Evolutionary conservation across 2,113 vertebrate species (phyloP), one percentile per base, ranked within the genome.

Genomic region (Suricata suricatta): DNA sequence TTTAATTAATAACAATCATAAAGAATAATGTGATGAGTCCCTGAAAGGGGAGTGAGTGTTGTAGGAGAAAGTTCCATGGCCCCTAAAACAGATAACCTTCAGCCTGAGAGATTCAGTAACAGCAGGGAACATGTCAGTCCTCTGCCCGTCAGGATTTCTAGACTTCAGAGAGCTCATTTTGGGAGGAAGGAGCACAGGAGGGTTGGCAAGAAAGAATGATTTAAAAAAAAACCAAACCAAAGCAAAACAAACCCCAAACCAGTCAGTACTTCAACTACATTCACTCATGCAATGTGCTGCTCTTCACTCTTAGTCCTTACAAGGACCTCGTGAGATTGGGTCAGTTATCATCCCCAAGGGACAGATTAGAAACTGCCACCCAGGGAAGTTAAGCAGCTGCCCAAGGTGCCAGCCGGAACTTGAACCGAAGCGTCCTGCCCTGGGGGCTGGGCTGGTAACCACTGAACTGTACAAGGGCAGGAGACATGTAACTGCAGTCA

Each of bases 401-500:
- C 64, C 19, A 44, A 47, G 33, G 15, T 31, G 74, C 17, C 76
- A 66, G 23, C 74, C 41, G n/a, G 77, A 66, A n/a, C 60, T 17
- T 60, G 52, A n/a, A 33, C 27, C 7, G n/a, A 71, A n/a, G 19
- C 50, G 6, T 69, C 33, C 25, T 7, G 15, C 63, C 29, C 23
- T 25, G 64, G 84, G 23, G 3, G 35, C 35, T 38, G 50, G 29
- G 63, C 68, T 33, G 69, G 69, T 12, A 10, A 69, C 31, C 14
- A 4, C 12, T 0, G 3, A 4, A 13, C 7, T 33, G 1, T 7
- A 10, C 23, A 2, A 29, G 52, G 25, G 52, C 33, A 86, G 38
- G 19, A 57, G 19, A 9, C 54, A 15, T 8, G 9, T 1, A 27
- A 2, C 25, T 87, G 31, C n/a, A 10, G 64, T 64, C 63, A 54